Evolutionary conservation across 2,888 invertebrate genomes (phyloP), one percentile per base, ranked within the genome.

Genomic region (Acrobeloides nanus): DNA sequence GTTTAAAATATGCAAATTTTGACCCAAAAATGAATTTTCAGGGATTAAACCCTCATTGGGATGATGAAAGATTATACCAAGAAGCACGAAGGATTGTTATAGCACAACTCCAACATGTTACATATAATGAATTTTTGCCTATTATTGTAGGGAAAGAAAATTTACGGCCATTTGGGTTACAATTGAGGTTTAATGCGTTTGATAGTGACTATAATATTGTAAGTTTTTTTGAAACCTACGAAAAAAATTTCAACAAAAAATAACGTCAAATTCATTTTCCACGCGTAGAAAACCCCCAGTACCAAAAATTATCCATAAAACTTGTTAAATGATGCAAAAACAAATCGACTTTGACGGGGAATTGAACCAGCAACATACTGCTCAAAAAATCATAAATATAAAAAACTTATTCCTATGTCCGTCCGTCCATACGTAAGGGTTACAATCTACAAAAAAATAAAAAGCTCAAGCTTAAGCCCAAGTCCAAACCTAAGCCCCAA

Each of bases 71-170:
- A 5, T 45, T 74, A 1, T 73, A 45, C 47, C 73, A 76, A 40
- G 75, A 77, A 52, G 66, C 75, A 3, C 66, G 77, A 29, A 71
- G 75, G 48, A 76, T 79, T 34, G 66, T 78, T 1, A 65, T 68
- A 1, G 79, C 77, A 12, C 71, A 76, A 44, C 55, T 90, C 86
- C 79, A 78, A 55, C 74, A 76, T 51, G 73, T 77, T 29, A 74
- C 76, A 3, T 78, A 68, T 64, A 67, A 68, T 20, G 76, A 78
- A 57, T 78, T 73, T 48, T 47, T 72, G 21, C 72, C 72, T 1
- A 42, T 72, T 29, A 50, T 72, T 17, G 40, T 72, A 4, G 72
- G 72, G 42, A 39, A 55, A 24, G 67, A 59, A 27, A 34, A 38
- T 4, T 50, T 71, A 37, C 51, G 55, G 27, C 41, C 43, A 15